Evolutionary conservation across 2,888 invertebrate species (phyloP).

Genomic region (Trachelus iudaicus): DNA sequence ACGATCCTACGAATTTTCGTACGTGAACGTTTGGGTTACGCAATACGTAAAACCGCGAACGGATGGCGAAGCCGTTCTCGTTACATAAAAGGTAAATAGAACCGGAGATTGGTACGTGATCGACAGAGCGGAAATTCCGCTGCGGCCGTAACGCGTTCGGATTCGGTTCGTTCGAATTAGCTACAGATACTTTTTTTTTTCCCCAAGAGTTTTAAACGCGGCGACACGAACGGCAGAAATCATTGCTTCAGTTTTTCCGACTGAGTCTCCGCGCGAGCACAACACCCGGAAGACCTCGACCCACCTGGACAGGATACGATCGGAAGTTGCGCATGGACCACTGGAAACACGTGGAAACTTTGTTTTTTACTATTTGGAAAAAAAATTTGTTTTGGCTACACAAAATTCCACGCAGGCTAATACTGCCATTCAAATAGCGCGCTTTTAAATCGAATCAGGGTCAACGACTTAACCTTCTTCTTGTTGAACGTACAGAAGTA

Average conservation of each 20-base stretch:
- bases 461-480: not conserved
- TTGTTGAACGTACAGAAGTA: not conserved
- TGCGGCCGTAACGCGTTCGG: slow-evolving; percentile 18
- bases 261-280: not conserved
- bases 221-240: not conserved
- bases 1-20: no score
- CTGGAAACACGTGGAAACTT: not conserved
- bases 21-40: not conserved
- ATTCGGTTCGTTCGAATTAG: not conserved
- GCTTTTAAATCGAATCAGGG: not conserved
- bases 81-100: slow-evolving; percentile 1
- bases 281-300: not conserved
- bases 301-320: not conserved
- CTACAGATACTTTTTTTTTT: not conserved
- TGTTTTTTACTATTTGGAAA: not conserved
- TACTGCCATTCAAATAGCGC: not conserved
- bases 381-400: not conserved
- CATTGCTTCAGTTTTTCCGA: not conserved
- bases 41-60: not conserved
- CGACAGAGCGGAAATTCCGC: slow-evolving; percentile 24
- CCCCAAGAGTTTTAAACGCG: not conserved
- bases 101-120: slow-evolving; percentile 15
- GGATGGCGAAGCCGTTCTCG: not conserved
- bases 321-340: not conserved
- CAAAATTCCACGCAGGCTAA: not conserved